Evolutionary conservation across 1,140 invertebrate species (phyloP).

Genomic region (Heliconius nattereri): DNA sequence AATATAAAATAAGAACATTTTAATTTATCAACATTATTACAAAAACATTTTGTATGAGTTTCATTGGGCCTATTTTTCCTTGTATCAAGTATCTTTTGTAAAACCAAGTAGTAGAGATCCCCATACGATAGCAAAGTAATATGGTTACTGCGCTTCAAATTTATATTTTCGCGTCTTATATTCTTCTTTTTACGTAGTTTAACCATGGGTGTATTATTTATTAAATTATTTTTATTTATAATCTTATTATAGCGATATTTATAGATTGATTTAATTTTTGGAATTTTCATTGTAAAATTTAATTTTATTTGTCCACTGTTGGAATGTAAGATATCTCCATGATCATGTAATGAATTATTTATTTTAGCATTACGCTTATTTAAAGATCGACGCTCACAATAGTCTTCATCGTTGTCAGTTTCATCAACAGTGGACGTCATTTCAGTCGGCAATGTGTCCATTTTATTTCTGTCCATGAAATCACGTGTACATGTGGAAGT

Average conservation of each 20-base stretch:
- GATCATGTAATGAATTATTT: neutral
- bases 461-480: slow-evolving; percentile 66
- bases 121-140: slow-evolving; percentile 48
- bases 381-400: slow-evolving; percentile 70
- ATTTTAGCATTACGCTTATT: slow-evolving; percentile 52
- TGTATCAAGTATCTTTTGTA: slow-evolving; percentile 50
- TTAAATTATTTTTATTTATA: neutral
- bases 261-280: neutral
- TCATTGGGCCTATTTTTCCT: slow-evolving; percentile 40
- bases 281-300: neutral
- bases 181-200: slow-evolving; percentile 2
- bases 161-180: slow-evolving; percentile 33
- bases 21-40: slow-evolving; percentile 40
- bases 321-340: neutral
- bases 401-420: slow-evolving; percentile 59
- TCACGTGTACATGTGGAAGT: slow-evolving; percentile 71
- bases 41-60: slow-evolving; percentile 47
- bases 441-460: slow-evolving; percentile 43
- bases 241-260: neutral
- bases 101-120: slow-evolving; percentile 59
- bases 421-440: slow-evolving; percentile 29
- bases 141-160: slow-evolving; percentile 4
- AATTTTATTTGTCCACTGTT: neutral
- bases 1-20: slow-evolving; percentile 18
- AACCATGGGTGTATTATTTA: neutral